These are phyloP conservation scores for Dryobotodes eremita DNA, from an alignment of 2,888 invertebrate species.

Conservation along the genomic window DNA sequence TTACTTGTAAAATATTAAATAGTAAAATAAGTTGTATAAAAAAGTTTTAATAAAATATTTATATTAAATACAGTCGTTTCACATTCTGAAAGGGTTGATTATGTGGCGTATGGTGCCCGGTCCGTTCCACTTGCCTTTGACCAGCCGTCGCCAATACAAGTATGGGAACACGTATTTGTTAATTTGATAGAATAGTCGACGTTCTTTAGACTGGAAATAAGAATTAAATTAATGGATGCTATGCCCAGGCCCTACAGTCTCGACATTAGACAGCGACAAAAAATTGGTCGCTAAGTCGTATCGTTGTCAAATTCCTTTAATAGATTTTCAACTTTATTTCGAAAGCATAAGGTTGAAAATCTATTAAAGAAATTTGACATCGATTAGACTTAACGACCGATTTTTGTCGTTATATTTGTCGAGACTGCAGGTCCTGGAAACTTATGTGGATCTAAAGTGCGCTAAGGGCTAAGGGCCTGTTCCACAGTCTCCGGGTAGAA, in stretches of 20 bases:
- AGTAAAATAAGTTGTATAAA: slow-evolving; percentile 48
- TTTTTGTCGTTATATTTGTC: too few relatives aligned
- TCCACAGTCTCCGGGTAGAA: not conserved
- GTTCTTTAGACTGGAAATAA: slow-evolving; percentile 88
- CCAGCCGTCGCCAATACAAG: slow-evolving; percentile 96
- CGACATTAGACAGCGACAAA: too few relatives aligned
- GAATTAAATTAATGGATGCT: not conserved
- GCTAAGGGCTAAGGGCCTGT: too few relatives aligned
- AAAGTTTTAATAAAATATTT: slow-evolving; percentile 63
- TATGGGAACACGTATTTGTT: slow-evolving; percentile 95
- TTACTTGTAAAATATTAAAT: slow-evolving; percentile 44
- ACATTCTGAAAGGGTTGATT: slow-evolving; percentile 76
- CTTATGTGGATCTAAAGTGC: too few relatives aligned
- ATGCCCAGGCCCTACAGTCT: too few relatives aligned
- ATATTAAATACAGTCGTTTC: slow-evolving; percentile 44
- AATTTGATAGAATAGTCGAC: slow-evolving; percentile 93
- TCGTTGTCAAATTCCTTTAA: too few relatives aligned
- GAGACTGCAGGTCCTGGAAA: too few relatives aligned
- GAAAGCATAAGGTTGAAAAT: too few relatives aligned
- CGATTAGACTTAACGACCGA: too few relatives aligned
- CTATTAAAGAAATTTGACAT: too few relatives aligned
- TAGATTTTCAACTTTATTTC: too few relatives aligned
- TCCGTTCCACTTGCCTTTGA: slow-evolving; percentile 95
- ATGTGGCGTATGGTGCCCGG: slow-evolving; percentile 91
- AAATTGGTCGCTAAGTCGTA: too few relatives aligned